phyloP scores from a whole-genome alignment of 2,113 vertebrate genomes.

The Atlantisia rogersi region DNA sequence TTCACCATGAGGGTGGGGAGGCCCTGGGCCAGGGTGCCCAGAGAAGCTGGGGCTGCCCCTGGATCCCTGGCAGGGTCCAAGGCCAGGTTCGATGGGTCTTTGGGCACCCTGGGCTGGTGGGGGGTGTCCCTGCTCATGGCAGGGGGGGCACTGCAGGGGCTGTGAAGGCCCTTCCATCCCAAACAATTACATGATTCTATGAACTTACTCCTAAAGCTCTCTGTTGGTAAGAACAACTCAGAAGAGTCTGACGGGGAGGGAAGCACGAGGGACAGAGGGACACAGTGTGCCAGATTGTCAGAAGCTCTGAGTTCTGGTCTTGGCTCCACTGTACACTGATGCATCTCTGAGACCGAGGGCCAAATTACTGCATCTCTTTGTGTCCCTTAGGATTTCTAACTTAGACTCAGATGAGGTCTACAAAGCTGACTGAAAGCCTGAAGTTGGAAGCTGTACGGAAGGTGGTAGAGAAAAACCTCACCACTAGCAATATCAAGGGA shows the following conservation, averaged over 20 bases:
- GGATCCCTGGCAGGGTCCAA: too few species aligned
- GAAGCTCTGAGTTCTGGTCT: neutral
- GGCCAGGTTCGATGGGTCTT: too few species aligned
- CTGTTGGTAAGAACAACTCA: neutral
- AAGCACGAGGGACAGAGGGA: neutral
- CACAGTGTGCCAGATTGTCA: neutral
- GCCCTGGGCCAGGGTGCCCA: too few species aligned
- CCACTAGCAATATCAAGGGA: neutral
- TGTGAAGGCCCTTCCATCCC: too few species aligned
- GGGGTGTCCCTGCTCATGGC: too few species aligned
- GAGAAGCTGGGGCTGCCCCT: too few species aligned
- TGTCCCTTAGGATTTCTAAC: neutral
- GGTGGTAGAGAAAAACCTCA: neutral
- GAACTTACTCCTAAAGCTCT: neutral
- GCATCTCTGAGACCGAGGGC: neutral
- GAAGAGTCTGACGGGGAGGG: neutral
- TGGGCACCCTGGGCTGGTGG: too few species aligned
- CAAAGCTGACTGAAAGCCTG: neutral
- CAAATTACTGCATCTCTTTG: neutral
- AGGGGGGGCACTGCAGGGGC: too few species aligned
- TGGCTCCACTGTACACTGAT: neutral
- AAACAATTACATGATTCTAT: too few species aligned
- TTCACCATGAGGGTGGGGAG: too few species aligned
- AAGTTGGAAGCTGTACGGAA: neutral
- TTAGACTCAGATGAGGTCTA: neutral